Evolutionary conservation across 1,140 invertebrate genomes (phyloP), one percentile per base, ranked within the genome.

Genomic region (Drosophila obscura): DNA sequence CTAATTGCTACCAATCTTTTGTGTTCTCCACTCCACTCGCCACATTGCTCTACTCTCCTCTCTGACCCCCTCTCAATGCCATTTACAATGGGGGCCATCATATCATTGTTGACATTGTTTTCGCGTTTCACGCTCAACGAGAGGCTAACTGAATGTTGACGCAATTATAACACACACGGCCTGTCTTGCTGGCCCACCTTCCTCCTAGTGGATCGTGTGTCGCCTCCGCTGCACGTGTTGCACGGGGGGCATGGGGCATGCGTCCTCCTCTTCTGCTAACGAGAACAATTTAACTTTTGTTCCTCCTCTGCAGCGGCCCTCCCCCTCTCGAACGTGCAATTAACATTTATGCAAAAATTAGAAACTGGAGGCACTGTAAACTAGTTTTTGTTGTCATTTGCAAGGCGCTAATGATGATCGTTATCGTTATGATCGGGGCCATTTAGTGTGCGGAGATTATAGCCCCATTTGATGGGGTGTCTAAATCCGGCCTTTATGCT

Each of bases 81-180:
- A 15, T 52, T 66, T 45, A 66, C 77, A 81, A 73, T 81, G 78
- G 68, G 68, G 59, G 52, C 66, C 78, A 81, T 73, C 79, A 60
- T 79, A 73, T 58, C 72, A 80, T 83, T 83, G 80, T 83, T 83
- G 76, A 83, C 80, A 84, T 84, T 83, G 80, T 83, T 80, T 83
- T 76, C 72, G 67, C 72, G 55, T 84, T 39, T 67, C 79, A 74
- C 79, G 79, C 77, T 80, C 73, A 62, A 67, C 26, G 51, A 68
- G 75, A 64, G 53, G 46, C 67, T 45, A 35, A 61, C 31, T 75
- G 71, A 76, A 62, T 72, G 50, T 84, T 84, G 76, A 83, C 76
- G 80, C 80, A 83, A 83, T 83, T 83, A 83, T 83, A 80, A 62
- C 80, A 68, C 80, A 83, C 73, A 83, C 73, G 73, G 55, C 24